Percentiles rank a stretch among this genome's conserved stretches.
phyloP scores from a whole-genome alignment of 1,140 invertebrate species.

The Drosophila orosa region DNA sequence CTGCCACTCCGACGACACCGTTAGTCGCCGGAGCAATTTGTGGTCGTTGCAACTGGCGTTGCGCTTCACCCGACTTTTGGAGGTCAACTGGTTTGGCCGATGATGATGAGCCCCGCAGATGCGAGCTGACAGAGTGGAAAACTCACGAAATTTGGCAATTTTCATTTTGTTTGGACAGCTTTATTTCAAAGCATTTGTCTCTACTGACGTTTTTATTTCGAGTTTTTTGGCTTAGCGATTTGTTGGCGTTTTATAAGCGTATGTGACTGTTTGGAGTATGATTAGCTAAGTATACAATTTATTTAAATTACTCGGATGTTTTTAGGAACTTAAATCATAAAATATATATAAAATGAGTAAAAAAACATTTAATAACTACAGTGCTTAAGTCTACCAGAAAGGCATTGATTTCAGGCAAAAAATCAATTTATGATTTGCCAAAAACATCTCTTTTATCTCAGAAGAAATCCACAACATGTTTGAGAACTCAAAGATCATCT shows the following conservation, averaged over 20 bases:
- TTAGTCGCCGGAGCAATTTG: constrained; percentile 53
- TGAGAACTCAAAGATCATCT: not conserved
- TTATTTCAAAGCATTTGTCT: constrained; percentile 45
- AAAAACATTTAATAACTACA: too few species aligned
- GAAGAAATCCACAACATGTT: not conserved
- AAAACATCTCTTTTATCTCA: not conserved
- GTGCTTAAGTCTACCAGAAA: too few species aligned
- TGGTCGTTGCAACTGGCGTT: constrained; percentile 44
- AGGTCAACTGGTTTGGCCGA: constrained; percentile 65
- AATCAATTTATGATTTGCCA: not conserved
- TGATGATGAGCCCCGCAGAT: constrained; percentile 40
- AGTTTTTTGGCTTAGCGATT: not conserved
- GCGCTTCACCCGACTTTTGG: constrained; percentile 46
- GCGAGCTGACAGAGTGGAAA: constrained; percentile 55
- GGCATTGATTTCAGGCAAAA: not conserved
- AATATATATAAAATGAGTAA: too few species aligned
- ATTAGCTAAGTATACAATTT: not conserved
- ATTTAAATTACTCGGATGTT: not conserved
- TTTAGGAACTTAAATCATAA: not conserved
- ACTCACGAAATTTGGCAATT: constrained; percentile 30
- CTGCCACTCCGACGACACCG: constrained; percentile 35
- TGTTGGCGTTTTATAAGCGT: not conserved
- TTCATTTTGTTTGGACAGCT: constrained; percentile 48
- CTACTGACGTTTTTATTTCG: not conserved
- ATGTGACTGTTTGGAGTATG: not conserved